Base-by-base conservation (phyloP, 2,888 invertebrate species). In the Apeira syringaria region DNA sequence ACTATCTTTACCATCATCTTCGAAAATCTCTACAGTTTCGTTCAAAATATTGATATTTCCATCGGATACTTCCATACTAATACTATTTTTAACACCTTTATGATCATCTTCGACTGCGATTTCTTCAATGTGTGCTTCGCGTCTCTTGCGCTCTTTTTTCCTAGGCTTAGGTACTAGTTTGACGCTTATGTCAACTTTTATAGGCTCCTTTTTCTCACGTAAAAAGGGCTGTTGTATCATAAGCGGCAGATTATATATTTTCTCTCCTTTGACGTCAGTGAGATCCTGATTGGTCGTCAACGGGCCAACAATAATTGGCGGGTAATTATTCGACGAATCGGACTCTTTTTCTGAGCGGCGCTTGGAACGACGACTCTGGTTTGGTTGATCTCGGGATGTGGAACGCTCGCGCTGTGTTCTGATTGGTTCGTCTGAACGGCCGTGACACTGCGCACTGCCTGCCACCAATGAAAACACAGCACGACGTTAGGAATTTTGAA, bases 171-270 rank as follows among this genome's bases (percentile, higher is more conserved):
- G 93, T 77, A 94, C 92, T 74, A 94, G 87, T 77, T 94, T 94
- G 51, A 95, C 94, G 78, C 93, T 94, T 67, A 95, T 94, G 75
- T 95, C 94, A 82, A 95, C 93, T 91, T 94, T 94, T 61, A 95
- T 93, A 37, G 94, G 94, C 82, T 92, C 93, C 91, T 92, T 92
- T 90, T 90, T 90, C 89, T 89, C 90, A 41, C 84, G 90, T 90
- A 90, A 90, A 90, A 90, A 90, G 88, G 90, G 90, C 80, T 90
- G 90, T 90, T 90, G 88, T 73, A 90, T 90, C 83, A 87, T 89
- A 61, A 90, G 79, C 51, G 90, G 90, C 45, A 90, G 67, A 60
- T 88, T 89, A 59, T 82, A 87, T 44, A 80, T 74, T 53, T 79
- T 89, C 56, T 87, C 88, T 59, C 86, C 87, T 53, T 75, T 79